These are phyloP conservation scores for Oreochromis tanganicae DNA, from an alignment of 2,113 vertebrate genomes.

Conservation along the genomic window DNA sequence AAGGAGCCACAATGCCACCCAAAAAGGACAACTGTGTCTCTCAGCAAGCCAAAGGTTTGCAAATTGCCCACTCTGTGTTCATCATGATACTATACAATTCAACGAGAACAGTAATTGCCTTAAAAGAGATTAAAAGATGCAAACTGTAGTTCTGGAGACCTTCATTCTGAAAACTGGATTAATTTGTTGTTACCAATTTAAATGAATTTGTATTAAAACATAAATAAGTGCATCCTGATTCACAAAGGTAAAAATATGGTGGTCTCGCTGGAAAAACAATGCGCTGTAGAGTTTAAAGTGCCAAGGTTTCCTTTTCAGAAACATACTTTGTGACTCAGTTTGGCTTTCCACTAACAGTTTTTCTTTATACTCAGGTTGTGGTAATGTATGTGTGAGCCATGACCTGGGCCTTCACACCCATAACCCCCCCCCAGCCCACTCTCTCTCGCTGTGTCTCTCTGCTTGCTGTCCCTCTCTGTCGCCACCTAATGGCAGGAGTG, in stretches of 20 bases:
- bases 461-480: conserved; percentile 52
- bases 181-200: neutral
- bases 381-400: neutral
- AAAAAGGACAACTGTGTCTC: conserved; percentile 60
- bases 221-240: neutral
- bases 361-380: neutral
- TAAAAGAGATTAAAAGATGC: conserved; percentile 9
- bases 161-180: neutral
- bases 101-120: neutral
- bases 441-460: neutral
- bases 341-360: neutral
- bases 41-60: conserved; percentile 44
- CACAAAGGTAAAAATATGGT: neutral
- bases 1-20: conserved; percentile 42
- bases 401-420: neutral
- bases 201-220: neutral
- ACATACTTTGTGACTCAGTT: neutral
- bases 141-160: neutral
- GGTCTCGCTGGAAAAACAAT: neutral
- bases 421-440: neutral
- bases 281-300: neutral
- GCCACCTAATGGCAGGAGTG: conserved; percentile 72
- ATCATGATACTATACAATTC: conserved; percentile 49
- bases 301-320: neutral
- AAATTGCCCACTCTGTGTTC: conserved; percentile 48